Base-by-base conservation (phyloP, 2,888 invertebrate genomes). In the Zeuzera pyrina region DNA sequence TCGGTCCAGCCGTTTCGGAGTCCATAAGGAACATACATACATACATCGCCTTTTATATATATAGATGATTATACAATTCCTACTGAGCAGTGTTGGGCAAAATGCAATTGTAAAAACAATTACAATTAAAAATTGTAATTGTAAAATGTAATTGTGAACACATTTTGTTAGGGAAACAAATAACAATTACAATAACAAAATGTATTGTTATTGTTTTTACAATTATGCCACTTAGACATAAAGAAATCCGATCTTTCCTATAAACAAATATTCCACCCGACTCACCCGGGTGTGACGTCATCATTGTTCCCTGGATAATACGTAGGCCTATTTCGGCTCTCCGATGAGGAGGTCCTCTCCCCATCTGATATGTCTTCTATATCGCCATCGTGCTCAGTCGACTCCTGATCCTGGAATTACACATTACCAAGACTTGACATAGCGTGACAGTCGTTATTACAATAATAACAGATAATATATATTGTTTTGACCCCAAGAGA, bases 291-390 rank as follows among this genome's bases (percentile, higher is more conserved):
- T 1, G 85, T 83, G 3, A 78, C 79, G 3, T 81, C 86, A 36
- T 88, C 86, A 33, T 87, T 88, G 22, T 87, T 86, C n/a, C 87
- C 86, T 6, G 91, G 92, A 57, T 92, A 92, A 62, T 92, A 93
- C 41, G 91, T 89, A 12, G 89, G 79, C 12, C 86, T 66, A 42
- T 64, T 68, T 1, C 77, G 55, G 36, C 90, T 87, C 54, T 91
- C 92, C 0, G 91, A 91, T 0, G 91, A 91, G 4, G 91, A 91
- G 0, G 92, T 91, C 25, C 90, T 79, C 43, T 91, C 92, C 0
- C 92, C 91, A 58, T 94, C 93, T 0, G 92, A 93, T 54, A 93
- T 93, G 50, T 94, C 93, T 50, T 94, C 94, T 0, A 93, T 88
- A 47, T 94, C 94, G 0, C 92, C 93, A 42, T 93, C 93, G 55